Conservation (phyloP, 2,797 vertebrate species). For the Protosalanx chinensis region DNA sequence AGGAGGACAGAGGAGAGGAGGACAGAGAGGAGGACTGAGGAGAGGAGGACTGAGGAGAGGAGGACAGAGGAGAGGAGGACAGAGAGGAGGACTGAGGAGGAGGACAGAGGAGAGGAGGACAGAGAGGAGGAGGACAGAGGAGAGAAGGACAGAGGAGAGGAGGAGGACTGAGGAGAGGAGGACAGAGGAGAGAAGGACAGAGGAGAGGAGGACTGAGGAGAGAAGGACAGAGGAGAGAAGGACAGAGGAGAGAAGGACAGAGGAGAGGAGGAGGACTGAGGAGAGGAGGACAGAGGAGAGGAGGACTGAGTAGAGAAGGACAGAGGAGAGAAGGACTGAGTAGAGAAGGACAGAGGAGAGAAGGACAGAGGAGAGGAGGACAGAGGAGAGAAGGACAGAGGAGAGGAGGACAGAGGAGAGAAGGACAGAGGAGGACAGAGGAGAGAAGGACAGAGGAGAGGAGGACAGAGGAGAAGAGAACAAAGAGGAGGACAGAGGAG, state of each 20-base stretch:
- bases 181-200: no score
- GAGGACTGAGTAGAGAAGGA: no score
- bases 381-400: background rate
- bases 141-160: background rate
- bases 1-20: background rate
- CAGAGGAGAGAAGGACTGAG: no score
- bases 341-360: background rate
- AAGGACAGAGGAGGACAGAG: background rate
- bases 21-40: background rate
- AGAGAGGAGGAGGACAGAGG: background rate
- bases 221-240: slow-evolving; percentile 6
- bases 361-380: background rate
- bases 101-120: background rate
- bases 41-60: no score
- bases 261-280: background rate
- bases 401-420: no score
- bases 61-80: background rate
- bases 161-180: no score
- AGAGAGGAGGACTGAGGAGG: background rate
- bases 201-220: no score
- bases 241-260: slow-evolving; percentile 2
- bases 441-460: background rate
- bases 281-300: no score
- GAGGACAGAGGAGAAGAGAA: background rate
- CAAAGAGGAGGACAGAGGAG: no score